phyloP scores from a whole-genome alignment of 2,888 invertebrate species.

The Parelbella ahira region DNA sequence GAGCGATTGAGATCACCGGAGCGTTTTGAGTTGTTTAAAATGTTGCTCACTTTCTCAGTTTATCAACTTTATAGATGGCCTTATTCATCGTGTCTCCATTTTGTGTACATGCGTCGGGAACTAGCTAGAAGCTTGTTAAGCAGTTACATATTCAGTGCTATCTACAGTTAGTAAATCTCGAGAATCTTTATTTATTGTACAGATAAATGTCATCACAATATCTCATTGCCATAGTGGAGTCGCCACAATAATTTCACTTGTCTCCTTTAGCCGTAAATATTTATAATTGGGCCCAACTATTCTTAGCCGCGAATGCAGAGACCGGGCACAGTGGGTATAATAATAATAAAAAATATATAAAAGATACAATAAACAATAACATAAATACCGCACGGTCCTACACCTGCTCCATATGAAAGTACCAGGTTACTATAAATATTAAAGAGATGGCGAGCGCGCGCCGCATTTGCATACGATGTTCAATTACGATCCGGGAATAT shows the following conservation, averaged over 20 bases:
- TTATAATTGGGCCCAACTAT: slow-evolving; percentile 24
- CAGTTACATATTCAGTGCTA: no score
- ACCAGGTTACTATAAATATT: slow-evolving; percentile 66
- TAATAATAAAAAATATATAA: slow-evolving; percentile 8
- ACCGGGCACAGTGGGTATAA: slow-evolving; percentile 4
- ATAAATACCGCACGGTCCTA: slow-evolving; percentile 43
- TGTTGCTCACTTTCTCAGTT: not conserved
- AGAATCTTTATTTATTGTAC: not conserved
- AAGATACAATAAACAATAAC: slow-evolving; percentile 43
- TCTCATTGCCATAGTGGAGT: slow-evolving; percentile 5
- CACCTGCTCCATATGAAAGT: slow-evolving; percentile 57
- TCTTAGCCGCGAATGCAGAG: slow-evolving; percentile 10
- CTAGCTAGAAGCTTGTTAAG: no score
- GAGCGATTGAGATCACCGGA: slow-evolving; percentile 28
- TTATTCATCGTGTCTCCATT: no score
- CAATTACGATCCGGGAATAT: slow-evolving; percentile 70
- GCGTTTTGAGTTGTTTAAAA: slow-evolving; percentile 11
- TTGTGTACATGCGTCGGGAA: no score
- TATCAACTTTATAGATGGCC: no score
- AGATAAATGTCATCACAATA: slow-evolving; percentile 5
- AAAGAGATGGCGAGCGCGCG: slow-evolving; percentile 62
- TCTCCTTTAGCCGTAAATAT: slow-evolving; percentile 18
- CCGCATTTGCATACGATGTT: slow-evolving; percentile 70
- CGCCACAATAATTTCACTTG: slow-evolving; percentile 9
- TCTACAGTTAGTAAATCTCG: no score